Conservation (phyloP, 1,140 invertebrate genomes). For the Thaumetopoea pityocampa region DNA sequence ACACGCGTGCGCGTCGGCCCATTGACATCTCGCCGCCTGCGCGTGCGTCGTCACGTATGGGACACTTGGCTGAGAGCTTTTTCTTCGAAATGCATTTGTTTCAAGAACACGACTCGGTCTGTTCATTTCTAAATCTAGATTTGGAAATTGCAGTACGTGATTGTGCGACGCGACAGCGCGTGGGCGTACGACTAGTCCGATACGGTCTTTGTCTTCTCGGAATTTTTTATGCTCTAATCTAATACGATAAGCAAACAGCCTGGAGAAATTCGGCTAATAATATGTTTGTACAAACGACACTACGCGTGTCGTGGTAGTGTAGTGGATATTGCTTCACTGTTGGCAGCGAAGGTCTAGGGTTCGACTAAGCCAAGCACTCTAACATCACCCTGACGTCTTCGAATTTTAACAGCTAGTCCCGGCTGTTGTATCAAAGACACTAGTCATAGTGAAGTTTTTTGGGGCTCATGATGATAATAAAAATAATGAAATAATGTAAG, state of each 20-base stretch:
- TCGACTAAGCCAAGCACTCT: too few relatives aligned
- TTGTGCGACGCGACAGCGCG: conserved; percentile 12
- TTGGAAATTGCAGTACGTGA: conserved; percentile 39
- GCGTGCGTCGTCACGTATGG: conserved; percentile 28
- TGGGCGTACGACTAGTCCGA: conserved; percentile 24
- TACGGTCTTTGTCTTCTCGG: conserved; percentile 17
- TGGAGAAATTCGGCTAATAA: conserved; percentile 9
- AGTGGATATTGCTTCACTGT: too few relatives aligned
- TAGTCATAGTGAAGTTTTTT: too few relatives aligned
- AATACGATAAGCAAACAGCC: conserved; percentile 21
- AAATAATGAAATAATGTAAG: too few relatives aligned
- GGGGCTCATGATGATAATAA: too few relatives aligned
- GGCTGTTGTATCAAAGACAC: too few relatives aligned
- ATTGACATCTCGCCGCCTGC: conserved; percentile 26
- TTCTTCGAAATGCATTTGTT: conserved; percentile 34
- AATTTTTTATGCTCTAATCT: conserved; percentile 10
- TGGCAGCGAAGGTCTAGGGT: too few relatives aligned
- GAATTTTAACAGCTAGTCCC: too few relatives aligned
- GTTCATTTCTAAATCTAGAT: conserved; percentile 35
- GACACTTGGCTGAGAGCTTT: conserved; percentile 19
- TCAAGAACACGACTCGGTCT: conserved; percentile 23
- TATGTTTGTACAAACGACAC: background rate
- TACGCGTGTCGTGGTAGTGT: background rate
- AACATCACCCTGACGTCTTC: too few relatives aligned
- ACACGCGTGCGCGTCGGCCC: conserved; percentile 22